Percentiles rank a stretch among this genome's conserved stretches.
Evolutionary conservation across 2,797 vertebrate genomes (phyloP).

Genomic region (Pseudotriccus pelzelni): DNA sequence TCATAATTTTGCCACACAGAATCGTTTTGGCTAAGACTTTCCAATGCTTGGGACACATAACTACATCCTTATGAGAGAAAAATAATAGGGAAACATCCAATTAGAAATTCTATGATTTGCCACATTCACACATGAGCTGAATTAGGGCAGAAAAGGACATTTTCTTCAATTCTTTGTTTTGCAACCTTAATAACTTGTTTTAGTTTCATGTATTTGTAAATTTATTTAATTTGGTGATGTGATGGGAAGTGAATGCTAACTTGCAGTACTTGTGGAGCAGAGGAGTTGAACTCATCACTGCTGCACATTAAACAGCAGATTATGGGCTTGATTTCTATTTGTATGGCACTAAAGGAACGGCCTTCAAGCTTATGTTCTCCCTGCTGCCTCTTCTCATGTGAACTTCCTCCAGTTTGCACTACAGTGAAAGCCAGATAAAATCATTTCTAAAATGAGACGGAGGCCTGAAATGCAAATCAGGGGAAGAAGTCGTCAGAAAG

Average conservation of each 20-base stretch:
- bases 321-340: background rate
- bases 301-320: background rate
- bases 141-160: background rate
- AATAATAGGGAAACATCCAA: background rate
- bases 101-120: background rate
- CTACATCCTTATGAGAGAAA: background rate
- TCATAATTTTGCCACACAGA: background rate
- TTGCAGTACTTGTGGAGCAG: background rate
- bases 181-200: background rate
- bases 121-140: background rate
- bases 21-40: background rate
- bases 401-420: background rate
- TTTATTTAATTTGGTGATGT: background rate
- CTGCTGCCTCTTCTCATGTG: background rate
- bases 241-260: background rate
- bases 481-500: background rate
- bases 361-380: background rate
- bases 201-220: background rate
- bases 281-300: background rate
- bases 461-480: constrained; percentile 44
- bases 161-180: background rate
- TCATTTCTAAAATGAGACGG: background rate
- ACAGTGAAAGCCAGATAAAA: constrained; percentile 26
- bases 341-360: background rate
- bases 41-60: background rate